phyloP scores from a whole-genome alignment of 2,113 vertebrate genomes.

The Saguinus midas region DNA sequence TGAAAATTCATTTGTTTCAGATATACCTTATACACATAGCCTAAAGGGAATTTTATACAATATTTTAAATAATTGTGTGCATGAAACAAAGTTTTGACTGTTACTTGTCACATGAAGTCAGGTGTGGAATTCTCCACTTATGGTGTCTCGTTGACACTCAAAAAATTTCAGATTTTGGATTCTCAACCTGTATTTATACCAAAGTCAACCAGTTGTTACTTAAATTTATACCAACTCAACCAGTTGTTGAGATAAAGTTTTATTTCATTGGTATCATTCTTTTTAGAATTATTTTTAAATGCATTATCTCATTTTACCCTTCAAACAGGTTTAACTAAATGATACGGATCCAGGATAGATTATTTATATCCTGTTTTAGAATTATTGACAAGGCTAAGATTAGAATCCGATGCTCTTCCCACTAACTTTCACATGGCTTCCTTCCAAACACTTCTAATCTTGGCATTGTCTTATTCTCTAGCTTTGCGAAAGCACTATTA shows the following conservation, averaged over 20 bases:
- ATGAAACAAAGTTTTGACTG: neutral
- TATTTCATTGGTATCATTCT: neutral
- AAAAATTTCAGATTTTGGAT: neutral
- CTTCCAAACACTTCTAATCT: constrained; percentile 15
- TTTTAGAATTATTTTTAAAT: constrained; percentile 12
- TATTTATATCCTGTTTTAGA: neutral
- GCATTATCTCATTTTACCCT: neutral
- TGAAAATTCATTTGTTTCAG: neutral
- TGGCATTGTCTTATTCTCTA: neutral
- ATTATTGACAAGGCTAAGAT: neutral
- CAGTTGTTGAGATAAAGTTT: neutral
- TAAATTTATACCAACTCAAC: neutral
- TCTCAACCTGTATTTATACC: neutral
- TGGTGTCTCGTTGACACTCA: neutral
- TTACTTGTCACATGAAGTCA: neutral
- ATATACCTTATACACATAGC: neutral
- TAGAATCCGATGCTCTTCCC: neutral
- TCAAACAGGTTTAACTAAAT: neutral
- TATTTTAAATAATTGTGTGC: neutral
- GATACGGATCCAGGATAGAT: neutral
- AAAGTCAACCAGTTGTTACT: neutral
- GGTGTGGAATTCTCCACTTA: neutral
- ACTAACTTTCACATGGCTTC: neutral
- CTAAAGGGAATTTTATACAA: neutral
- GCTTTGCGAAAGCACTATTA: neutral